These are phyloP conservation scores for Cybosia mesomella DNA, from an alignment of 2,888 invertebrate genomes.

Conservation along the genomic window DNA sequence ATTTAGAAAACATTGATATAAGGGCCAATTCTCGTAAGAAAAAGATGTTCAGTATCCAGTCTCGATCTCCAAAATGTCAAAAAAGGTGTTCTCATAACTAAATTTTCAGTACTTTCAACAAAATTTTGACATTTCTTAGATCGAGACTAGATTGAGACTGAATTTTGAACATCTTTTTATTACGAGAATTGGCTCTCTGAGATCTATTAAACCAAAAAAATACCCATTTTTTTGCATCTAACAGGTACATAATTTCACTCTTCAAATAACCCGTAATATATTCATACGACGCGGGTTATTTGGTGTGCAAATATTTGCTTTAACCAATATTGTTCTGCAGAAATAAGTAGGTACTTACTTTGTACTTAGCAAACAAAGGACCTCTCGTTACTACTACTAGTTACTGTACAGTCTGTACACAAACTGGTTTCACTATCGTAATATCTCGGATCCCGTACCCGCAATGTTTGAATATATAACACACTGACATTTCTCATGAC, in stretches of 20 bases:
- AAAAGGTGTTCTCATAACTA: too few relatives aligned
- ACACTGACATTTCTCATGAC: slow-evolving; percentile 76
- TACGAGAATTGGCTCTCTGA: too few relatives aligned
- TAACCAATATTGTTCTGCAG: slow-evolving; percentile 65
- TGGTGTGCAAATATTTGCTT: slow-evolving; percentile 66
- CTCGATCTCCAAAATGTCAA: too few relatives aligned
- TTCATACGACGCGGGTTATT: slow-evolving; percentile 58
- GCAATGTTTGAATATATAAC: slow-evolving; percentile 54
- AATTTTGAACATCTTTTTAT: too few relatives aligned
- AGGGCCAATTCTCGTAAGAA: too few relatives aligned
- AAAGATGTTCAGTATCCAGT: too few relatives aligned
- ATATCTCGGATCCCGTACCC: slow-evolving; percentile 54
- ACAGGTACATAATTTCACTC: not conserved
- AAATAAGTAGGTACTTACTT: slow-evolving; percentile 64
- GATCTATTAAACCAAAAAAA: too few relatives aligned
- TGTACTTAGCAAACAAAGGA: slow-evolving; percentile 67
- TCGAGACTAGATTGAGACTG: too few relatives aligned
- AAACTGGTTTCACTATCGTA: slow-evolving; percentile 65
- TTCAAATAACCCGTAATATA: slow-evolving; percentile 55
- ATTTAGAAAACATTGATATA: too few relatives aligned
- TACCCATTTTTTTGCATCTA: not conserved
- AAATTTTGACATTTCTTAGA: too few relatives aligned
- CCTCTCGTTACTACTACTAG: slow-evolving; percentile 54
- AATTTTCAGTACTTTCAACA: too few relatives aligned
- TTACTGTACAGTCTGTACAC: slow-evolving; percentile 52